Evolutionary conservation across 2,797 vertebrate species (phyloP).

Genomic region (Calcarius lapponicus): DNA sequence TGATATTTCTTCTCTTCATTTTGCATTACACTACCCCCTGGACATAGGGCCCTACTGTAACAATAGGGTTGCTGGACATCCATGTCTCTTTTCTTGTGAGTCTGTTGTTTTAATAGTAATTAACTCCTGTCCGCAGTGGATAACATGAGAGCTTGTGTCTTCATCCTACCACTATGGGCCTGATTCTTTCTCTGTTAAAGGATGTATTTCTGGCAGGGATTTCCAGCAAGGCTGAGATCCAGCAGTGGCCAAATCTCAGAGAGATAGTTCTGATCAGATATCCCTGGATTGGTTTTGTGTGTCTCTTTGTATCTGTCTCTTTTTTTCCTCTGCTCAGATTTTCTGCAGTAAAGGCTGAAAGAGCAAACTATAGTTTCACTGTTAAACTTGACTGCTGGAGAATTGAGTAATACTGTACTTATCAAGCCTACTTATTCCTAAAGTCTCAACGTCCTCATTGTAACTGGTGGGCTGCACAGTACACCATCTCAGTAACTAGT

Average conservation of each 20-base stretch:
- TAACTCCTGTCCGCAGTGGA: not conserved
- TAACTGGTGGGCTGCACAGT: not conserved
- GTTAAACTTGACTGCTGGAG: not conserved
- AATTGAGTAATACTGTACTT: not conserved
- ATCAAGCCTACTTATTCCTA: not conserved
- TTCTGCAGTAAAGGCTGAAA: not conserved
- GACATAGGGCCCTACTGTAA: not conserved
- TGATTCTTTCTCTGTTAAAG: not conserved
- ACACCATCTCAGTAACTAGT: not conserved
- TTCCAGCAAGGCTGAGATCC: not conserved
- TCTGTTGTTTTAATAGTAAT: not conserved
- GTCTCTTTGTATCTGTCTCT: not conserved
- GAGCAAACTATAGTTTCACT: not conserved
- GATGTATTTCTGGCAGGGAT: not conserved
- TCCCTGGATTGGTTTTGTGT: not conserved
- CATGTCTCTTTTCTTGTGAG: not conserved
- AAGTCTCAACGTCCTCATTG: not conserved
- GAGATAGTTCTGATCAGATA: not conserved
- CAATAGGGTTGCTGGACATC: not conserved
- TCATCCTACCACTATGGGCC: not conserved
- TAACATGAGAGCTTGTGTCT: not conserved
- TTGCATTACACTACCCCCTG: not conserved
- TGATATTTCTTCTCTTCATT: not conserved
- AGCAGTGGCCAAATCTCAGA: not conserved
- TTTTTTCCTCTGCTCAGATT: not conserved